Evolutionary conservation across 2,888 invertebrate species (phyloP), one percentile per base, ranked within the genome.

Genomic region (Drosophila villosipedis): DNA sequence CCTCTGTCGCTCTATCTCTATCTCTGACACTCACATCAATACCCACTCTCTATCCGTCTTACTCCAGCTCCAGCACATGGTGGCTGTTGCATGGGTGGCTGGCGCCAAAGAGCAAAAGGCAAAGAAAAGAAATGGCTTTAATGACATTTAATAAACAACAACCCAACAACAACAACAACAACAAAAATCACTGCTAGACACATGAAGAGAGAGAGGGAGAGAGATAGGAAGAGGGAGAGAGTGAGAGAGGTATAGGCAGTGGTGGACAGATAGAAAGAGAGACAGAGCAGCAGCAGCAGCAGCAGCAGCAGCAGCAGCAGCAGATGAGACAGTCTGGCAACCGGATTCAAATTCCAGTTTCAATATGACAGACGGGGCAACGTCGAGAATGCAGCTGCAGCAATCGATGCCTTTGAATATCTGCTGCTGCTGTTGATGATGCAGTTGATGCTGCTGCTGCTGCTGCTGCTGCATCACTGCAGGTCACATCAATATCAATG

Each of bases 291-390:
- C 31, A 31, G 30, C 30, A 30, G 31, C 25, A 25, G 25, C 52
- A 6, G 66, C 39, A 41, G 28, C 52, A 6, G 31, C 31, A 31
- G 30, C 30, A 30, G 31, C 25, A 25, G 25, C 52, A 6, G 66
- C 39, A 41, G 28, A n/a, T 30, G 41, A 35, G 52, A 25, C 37
- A 31, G 25, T n/a, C 54, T 58, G 67, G 58, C 85, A 88, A 88
- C 86, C 83, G 86, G 89, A 83, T 88, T 85, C 73, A 77, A 89
- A 86, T 83, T 81, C 86, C 84, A 86, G 89, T 86, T 83, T 68
- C 62, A 68, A 70, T 87, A 75, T 68, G 80, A 62, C 74, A 61
- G 49, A 59, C 54, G 50, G 39, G 50, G 39, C 39, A 57, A 16
- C n/a, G 9, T 7, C 39, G 52, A 57, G 69, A 76, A 72, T 83